Evolutionary conservation across 2,888 invertebrate species (phyloP), one percentile per base, ranked within the genome.

Genomic region (Aspidiotus destructor): DNA sequence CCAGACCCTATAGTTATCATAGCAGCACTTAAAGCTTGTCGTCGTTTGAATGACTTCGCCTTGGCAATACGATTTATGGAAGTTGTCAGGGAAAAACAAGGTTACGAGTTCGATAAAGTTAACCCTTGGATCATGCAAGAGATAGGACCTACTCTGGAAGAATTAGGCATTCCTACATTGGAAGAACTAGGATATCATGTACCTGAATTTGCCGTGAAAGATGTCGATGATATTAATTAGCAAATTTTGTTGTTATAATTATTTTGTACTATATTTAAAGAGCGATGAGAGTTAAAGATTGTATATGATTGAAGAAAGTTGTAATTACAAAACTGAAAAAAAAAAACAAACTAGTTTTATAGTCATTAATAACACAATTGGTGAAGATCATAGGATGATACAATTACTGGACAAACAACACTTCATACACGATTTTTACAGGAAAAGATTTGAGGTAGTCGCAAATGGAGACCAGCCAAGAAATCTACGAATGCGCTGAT

Each of bases 171-270:
- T 73, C 86, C 86, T 68, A 95, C 97, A 42, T 91, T 90, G 0
- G 97, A 97, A 78, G 93, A 98, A 77, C 82, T 99, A 75, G 97
- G 97, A 71, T 97, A 92, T 76, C 96, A 97, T 79, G 89, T 94
- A 80, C 99, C 98, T 70, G 97, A 99, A 80, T 80, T 98, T 78
- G 92, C 90, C 71, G 81, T 93, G 73, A 79, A 86, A 75, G 84
- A 83, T 75, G 86, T 89, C 69, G 87, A 84, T 76, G 86, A 89
- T 70, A 82, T 86, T 75, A 81, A 83, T 74, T 77, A 75, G 13
- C n/a, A 8, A 54, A 54, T 15, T n/a, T 9, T n/a, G 55, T 54
- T 13, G 15, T n/a, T 17, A 16, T 54, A 54, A 54, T n/a, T 52
- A 52, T 5, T n/a, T 52, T 52, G 52, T 52, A 11, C 48, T n/a